Evolutionary conservation across 2,888 invertebrate species (phyloP), one percentile per base, ranked within the genome.

Genomic region (Hydrotaea diabolus): DNA sequence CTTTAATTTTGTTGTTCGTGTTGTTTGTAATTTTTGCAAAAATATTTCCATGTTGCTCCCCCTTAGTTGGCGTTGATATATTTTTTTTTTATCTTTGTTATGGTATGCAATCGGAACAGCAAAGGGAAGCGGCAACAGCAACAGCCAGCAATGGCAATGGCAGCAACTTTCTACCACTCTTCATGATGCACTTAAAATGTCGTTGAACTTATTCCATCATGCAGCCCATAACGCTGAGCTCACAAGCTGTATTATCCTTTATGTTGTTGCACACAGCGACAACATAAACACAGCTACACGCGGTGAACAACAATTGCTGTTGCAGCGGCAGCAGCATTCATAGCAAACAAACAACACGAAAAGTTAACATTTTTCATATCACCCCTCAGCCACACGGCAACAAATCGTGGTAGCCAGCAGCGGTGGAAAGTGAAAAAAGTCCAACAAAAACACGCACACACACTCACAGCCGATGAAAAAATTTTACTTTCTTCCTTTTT

Each of bases 31-130:
- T 69, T 69, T n/a, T 69, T 69, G 31, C 69, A 23, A 43, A n/a
- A 69, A 69, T 69, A 46, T 43, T 19, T 19, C 46, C 69, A 46
- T 23, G 46, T 46, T 43, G 39, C 19, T 69, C 21, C 69, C n/a
- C 82, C 77, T 76, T 39, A 59, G 66, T 55, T 72, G 76, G 26
- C 59, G 74, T 59, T 43, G 31, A 31, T 74, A 59, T 59, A n/a
- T n/a, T n/a, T n/a, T n/a, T n/a, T n/a, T n/a, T 66, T 74, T 82
- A 80, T 85, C 82, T 85, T 85, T 85, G 85, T 85, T 74, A 81
- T 85, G 76, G 21, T 31, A n/a, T 71, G 43, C 78, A 85, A 83
- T 83, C 66, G 66, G 76, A 80, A 71, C 21, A 80, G 49, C 55
- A 64, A 76, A 79, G 66, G 57, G 39, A 39, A 53, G 62, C 2